Evolutionary conservation across 2,113 vertebrate genomes (phyloP).

Genomic region (Epinephelus moara): DNA sequence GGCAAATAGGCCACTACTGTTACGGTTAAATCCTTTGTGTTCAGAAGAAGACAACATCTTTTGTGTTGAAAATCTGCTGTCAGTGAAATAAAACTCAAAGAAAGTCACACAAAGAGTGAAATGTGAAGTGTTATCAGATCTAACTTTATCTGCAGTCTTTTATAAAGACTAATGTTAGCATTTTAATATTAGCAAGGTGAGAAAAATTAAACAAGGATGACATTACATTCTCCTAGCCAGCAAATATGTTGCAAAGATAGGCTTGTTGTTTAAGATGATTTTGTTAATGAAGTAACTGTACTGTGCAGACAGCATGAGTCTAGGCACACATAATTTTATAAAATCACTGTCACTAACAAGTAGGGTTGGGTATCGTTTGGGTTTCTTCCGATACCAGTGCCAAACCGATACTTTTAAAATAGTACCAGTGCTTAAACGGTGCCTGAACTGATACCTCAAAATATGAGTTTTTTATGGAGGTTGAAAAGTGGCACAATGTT

Average conservation of each 20-base stretch:
- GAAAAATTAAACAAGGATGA: background rate
- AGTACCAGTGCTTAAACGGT: too few species aligned
- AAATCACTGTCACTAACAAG: background rate
- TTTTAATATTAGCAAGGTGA: background rate
- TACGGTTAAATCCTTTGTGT: background rate
- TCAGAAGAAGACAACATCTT: background rate
- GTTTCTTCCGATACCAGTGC: too few species aligned
- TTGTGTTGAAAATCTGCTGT: background rate
- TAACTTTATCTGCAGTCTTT: background rate
- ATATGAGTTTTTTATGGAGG: too few species aligned
- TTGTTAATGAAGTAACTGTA: background rate
- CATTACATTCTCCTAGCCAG: background rate
- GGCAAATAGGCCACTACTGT: background rate
- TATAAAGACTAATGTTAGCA: background rate
- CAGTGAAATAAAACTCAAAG: background rate
- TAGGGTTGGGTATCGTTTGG: too few species aligned
- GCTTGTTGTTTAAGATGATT: background rate
- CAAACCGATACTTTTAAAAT: too few species aligned
- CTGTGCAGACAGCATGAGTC: background rate
- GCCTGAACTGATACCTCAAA: too few species aligned
- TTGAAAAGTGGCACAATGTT: too few species aligned
- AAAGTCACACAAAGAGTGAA: background rate
- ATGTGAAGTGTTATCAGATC: background rate
- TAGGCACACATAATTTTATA: background rate
- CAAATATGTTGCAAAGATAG: background rate